phyloP scores from a whole-genome alignment of 2,888 invertebrate genomes.

The Chromoteleia sp. region DNA sequence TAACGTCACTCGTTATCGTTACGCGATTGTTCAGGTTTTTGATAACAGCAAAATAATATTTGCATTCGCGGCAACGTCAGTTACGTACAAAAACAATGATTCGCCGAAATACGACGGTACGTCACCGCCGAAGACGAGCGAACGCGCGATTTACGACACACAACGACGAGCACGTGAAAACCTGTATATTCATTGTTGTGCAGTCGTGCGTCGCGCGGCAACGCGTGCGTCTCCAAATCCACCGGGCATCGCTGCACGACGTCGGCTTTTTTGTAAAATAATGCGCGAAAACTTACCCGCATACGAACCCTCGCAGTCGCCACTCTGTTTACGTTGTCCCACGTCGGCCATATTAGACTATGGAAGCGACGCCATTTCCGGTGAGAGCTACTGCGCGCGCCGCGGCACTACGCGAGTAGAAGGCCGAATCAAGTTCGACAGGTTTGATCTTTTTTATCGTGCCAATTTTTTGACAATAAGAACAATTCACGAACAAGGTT shows the following conservation, averaged over 20 bases:
- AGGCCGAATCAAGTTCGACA: background rate
- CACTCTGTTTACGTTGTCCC: slow-evolving; percentile 86
- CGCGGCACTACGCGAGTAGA: slow-evolving; percentile 67
- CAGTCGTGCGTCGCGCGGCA: background rate
- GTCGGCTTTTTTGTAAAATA: slow-evolving; percentile 64
- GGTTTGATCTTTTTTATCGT: background rate
- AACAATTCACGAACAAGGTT: background rate
- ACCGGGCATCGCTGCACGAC: slow-evolving; percentile 36
- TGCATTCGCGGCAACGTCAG: background rate
- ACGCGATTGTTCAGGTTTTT: background rate
- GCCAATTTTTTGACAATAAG: background rate
- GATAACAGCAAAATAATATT: background rate
- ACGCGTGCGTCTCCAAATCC: background rate
- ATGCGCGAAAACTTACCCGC: slow-evolving; percentile 80
- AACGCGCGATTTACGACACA: slow-evolving; percentile 35
- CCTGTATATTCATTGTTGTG: slow-evolving; percentile 22
- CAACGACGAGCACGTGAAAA: slow-evolving; percentile 49
- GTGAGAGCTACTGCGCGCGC: slow-evolving; percentile 43
- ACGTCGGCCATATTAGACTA: slow-evolving; percentile 84
- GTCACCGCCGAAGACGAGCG: background rate
- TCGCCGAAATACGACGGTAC: slow-evolving; percentile 18
- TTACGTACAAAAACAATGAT: slow-evolving; percentile 17
- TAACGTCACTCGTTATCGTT: background rate
- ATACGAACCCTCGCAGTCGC: slow-evolving; percentile 81
- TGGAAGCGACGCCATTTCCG: slow-evolving; percentile 80